Conservation (phyloP, 2,113 vertebrate genomes). For the Coptodon bakossiorum region DNA sequence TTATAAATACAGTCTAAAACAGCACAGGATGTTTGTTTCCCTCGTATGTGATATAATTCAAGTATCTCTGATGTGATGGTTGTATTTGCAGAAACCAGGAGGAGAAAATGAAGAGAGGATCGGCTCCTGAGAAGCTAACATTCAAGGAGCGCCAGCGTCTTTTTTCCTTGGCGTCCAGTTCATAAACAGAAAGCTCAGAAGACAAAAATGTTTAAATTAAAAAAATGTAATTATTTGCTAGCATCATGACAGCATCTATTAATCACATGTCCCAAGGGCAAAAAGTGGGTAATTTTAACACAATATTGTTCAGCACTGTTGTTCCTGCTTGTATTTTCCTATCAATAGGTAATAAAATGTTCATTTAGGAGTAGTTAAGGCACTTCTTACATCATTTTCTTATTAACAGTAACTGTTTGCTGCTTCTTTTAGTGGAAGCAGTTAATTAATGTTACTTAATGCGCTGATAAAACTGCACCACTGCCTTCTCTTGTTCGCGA, state of each 20-base stretch:
- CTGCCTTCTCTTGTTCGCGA: slow-evolving; percentile 80
- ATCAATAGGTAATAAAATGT: background rate
- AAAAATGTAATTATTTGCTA: background rate
- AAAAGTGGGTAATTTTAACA: background rate
- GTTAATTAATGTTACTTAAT: slow-evolving; percentile 42
- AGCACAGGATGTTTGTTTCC: background rate
- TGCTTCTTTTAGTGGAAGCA: background rate
- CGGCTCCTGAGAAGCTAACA: slow-evolving; percentile 56
- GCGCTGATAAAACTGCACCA: slow-evolving; percentile 84
- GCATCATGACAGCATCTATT: background rate
- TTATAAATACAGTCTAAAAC: background rate
- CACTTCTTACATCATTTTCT: background rate
- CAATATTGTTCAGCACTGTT: background rate
- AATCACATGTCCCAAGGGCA: background rate
- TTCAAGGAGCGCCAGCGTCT: slow-evolving; percentile 64
- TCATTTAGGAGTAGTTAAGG: background rate
- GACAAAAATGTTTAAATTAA: background rate
- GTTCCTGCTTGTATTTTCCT: background rate
- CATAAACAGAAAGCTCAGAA: background rate
- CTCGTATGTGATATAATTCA: background rate
- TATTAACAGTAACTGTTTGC: background rate
- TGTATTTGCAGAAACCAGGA: slow-evolving; percentile 23
- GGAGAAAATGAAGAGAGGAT: background rate
- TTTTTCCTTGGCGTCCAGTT: slow-evolving; percentile 45
- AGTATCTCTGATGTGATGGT: background rate